Evolutionary conservation across 2,113 vertebrate species (phyloP).

Genomic region (Corydoras maculifer): DNA sequence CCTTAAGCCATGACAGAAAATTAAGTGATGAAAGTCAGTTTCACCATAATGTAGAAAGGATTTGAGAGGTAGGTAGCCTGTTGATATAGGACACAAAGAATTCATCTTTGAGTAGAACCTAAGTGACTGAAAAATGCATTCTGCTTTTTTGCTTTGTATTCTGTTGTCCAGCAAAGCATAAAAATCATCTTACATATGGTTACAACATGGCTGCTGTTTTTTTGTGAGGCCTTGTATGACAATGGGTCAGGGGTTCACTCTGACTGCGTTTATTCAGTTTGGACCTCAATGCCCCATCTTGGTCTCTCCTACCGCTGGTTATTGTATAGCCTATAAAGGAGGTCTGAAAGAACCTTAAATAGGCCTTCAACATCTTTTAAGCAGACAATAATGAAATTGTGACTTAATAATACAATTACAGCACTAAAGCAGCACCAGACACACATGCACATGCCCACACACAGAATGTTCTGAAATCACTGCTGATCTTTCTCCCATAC

Average conservation of each 20-base stretch:
- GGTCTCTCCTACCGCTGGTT: slow-evolving; percentile 19
- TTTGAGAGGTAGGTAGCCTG: background rate
- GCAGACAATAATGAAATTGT: background rate
- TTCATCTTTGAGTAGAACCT: background rate
- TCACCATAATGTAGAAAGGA: background rate
- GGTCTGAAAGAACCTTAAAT: slow-evolving; percentile 13
- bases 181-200: slow-evolving; percentile 16
- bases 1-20: slow-evolving; percentile 4
- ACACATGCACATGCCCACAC: background rate
- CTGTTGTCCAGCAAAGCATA: slow-evolving; percentile 8
- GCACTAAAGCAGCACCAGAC: slow-evolving; percentile 11
- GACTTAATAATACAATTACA: slow-evolving; percentile 11
- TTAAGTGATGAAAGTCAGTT: slow-evolving; percentile 8
- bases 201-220: background rate
- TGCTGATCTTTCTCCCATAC: too few species aligned
- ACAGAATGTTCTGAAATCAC: too few species aligned
- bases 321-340: slow-evolving; percentile 2
- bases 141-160: slow-evolving; percentile 10
- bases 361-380: slow-evolving; percentile 22
- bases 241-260: slow-evolving; percentile 8
- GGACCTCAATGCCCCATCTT: slow-evolving; percentile 5
- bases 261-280: slow-evolving; percentile 23
- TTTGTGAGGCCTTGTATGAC: slow-evolving; percentile 14
- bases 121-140: slow-evolving; percentile 13
- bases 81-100: background rate